Evolutionary conservation across 2,797 vertebrate species (phyloP).

Genomic region (Tenualosa thibaudeaui): DNA sequence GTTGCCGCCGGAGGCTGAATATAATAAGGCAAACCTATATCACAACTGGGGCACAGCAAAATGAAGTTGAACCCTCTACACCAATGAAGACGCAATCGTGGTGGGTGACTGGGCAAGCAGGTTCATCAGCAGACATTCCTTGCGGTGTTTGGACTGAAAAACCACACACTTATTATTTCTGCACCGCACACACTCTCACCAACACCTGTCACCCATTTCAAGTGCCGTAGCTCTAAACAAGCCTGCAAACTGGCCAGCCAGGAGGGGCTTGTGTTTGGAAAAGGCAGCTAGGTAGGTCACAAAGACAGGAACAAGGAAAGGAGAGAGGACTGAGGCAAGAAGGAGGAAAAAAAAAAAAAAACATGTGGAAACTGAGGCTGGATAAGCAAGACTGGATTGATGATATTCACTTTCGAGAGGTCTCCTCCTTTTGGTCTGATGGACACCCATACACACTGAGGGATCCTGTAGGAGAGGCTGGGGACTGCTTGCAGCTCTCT

Average conservation of each 20-base stretch:
- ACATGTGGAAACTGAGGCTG: background rate
- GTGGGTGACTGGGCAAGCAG: background rate
- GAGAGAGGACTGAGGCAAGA: background rate
- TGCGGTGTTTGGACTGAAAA: constrained; percentile 21
- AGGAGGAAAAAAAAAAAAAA: background rate
- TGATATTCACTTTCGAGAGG: background rate
- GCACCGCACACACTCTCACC: background rate
- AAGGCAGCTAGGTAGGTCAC: background rate
- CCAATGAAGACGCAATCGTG: background rate
- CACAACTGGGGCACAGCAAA: background rate
- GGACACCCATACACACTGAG: background rate
- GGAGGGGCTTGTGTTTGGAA: background rate
- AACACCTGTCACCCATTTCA: constrained; percentile 16
- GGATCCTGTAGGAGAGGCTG: background rate
- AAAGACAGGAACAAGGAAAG: background rate
- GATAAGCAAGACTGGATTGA: background rate
- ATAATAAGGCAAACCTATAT: background rate
- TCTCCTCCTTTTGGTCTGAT: background rate
- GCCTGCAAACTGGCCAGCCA: background rate
- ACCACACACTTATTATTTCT: constrained; percentile 2
- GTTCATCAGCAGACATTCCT: constrained; percentile 12
- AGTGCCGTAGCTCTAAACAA: background rate
- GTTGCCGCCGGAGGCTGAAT: background rate
- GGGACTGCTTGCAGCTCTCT: background rate
- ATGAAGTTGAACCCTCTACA: background rate